These are phyloP conservation scores for Leptopilina myrica DNA, from an alignment of 2,888 invertebrate genomes.

Conservation along the genomic window DNA sequence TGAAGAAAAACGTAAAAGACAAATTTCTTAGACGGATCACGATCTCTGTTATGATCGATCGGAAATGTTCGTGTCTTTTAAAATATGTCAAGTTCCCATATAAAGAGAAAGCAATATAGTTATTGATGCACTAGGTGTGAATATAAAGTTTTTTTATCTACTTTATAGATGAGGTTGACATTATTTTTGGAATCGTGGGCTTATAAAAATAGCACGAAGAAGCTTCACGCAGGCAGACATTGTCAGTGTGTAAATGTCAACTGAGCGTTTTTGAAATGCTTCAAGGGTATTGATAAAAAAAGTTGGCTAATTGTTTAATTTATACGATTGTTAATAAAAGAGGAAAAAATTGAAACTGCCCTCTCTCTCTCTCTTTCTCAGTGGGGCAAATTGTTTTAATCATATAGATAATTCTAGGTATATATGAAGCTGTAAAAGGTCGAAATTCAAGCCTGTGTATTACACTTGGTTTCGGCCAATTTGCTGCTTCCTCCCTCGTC, in stretches of 20 bases:
- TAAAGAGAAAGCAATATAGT: not conserved
- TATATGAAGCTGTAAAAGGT: constrained; percentile 39
- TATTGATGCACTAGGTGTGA: no score
- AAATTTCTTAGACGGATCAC: constrained; percentile 30
- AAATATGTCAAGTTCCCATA: not conserved
- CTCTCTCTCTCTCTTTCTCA: not conserved
- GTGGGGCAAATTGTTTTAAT: constrained; percentile 9
- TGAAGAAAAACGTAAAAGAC: not conserved
- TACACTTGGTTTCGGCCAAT: constrained; percentile 41
- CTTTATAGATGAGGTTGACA: no score
- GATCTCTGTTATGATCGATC: constrained; percentile 14
- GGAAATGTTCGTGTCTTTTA: constrained; percentile 18
- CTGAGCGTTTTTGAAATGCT: no score
- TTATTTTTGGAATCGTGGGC: no score
- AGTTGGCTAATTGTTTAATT: no score
- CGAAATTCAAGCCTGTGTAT: constrained; percentile 2
- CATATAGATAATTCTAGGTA: constrained; percentile 24
- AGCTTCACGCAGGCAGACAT: no score
- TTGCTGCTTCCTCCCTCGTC: constrained; percentile 41
- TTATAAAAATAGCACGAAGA: no score
- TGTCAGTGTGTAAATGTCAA: no score
- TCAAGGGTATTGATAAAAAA: no score
- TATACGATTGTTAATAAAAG: no score
- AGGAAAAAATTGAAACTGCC: no score
- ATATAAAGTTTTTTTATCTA: no score